These are phyloP conservation scores for Etheostoma nigrum DNA, from an alignment of 2,797 vertebrate genomes.

Conservation along the genomic window DNA sequence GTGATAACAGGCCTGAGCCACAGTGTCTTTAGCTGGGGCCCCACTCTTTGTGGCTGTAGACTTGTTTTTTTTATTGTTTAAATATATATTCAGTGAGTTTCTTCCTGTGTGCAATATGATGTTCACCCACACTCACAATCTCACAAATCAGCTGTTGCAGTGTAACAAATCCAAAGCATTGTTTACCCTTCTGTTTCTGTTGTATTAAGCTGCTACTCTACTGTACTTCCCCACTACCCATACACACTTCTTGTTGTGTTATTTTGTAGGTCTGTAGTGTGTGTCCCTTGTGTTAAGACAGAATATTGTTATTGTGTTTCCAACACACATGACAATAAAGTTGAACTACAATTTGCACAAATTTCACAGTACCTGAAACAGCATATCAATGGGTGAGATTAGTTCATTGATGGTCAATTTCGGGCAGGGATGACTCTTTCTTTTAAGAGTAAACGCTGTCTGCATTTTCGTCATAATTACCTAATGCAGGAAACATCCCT, in stretches of 20 bases:
- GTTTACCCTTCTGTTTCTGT: too few species aligned
- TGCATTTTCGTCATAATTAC: neutral
- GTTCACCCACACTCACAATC: neutral
- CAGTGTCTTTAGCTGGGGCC: constrained; percentile 37
- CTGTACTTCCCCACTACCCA: too few species aligned
- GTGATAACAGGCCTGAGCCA: constrained; percentile 60
- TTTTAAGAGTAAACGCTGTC: too few species aligned
- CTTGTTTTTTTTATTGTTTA: too few species aligned
- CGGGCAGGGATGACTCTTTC: neutral
- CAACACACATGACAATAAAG: neutral
- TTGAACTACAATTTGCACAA: neutral
- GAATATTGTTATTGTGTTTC: too few species aligned
- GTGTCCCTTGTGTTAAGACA: too few species aligned
- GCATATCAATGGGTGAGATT: neutral
- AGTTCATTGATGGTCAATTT: neutral
- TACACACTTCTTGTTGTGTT: too few species aligned
- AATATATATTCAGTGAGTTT: too few species aligned
- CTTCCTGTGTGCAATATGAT: too few species aligned
- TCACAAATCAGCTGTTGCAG: neutral
- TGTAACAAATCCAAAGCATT: neutral
- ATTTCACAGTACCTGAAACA: neutral
- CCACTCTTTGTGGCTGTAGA: neutral
- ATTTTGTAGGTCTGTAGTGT: too few species aligned
- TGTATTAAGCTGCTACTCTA: too few species aligned
- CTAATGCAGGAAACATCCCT: neutral